phyloP scores from a whole-genome alignment of 2,797 vertebrate species.

The Halcyon chelicuti region DNA sequence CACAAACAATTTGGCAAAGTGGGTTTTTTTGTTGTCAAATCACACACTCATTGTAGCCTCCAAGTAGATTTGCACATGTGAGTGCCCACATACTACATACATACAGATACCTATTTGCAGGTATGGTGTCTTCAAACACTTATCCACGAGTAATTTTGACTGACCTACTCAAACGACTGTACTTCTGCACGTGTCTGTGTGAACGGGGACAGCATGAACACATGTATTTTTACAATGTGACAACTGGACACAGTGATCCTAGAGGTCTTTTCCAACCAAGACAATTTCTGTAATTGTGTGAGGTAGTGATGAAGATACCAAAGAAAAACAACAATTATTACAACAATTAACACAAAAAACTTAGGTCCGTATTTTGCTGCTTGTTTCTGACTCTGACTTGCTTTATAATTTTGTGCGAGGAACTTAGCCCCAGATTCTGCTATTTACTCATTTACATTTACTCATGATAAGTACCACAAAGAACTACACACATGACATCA shows the following conservation, averaged over 20 bases:
- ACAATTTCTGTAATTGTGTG: no score
- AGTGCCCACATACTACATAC: background rate
- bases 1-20: background rate
- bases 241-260: no score
- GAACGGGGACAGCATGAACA: constrained; percentile 3
- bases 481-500: background rate
- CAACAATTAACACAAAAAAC: constrained; percentile 24
- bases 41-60: background rate
- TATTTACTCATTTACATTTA: background rate
- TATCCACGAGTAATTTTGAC: background rate
- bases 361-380: constrained; percentile 25
- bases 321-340: constrained; percentile 24
- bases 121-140: background rate
- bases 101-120: background rate
- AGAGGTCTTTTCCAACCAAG: no score
- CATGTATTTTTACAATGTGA: background rate
- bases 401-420: background rate
- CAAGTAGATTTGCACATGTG: background rate
- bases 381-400: background rate
- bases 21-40: background rate
- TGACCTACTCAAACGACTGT: background rate
- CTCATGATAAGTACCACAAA: background rate
- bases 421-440: background rate
- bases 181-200: background rate
- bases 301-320: background rate